Base-by-base conservation (phyloP, 2,113 vertebrate genomes). In the Girardinichthys multiradiatus region DNA sequence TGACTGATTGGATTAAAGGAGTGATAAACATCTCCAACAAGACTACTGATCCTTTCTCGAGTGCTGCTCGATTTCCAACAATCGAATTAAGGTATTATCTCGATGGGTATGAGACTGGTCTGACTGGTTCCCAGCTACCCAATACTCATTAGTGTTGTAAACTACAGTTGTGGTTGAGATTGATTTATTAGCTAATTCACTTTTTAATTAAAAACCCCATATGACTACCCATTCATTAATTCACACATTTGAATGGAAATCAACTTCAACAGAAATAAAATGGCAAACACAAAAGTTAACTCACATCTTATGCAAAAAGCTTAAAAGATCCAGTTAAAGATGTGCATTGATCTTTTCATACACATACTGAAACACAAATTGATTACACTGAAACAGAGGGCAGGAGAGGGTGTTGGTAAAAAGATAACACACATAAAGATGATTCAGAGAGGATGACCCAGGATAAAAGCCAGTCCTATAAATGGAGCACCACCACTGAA, bases 61-160 rank as follows among this genome's bases (percentile, higher is more conserved):
- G 83, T 58, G 74, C 84, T 67, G 83, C 86, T 85, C 83, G 84
- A 92, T 87, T 90, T 80, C 63, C 60, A 71, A 42, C 85, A 86
- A 94, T 92, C 83, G 74, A 85, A 92, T 94, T 90, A 93, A 67
- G 76, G 68, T 54, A 24, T 80, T 88, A 89, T 94, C 86, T 86
- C 69, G 83, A 85, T 84, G 72, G 72, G 76, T 79, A 72, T 45
- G 59, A 79, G 73, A 80, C 79, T 82, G 71, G 81, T 82, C 37
- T 81, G 74, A 83, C 57, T 76, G 79, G 77, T 79, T 86, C 60
- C 6, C 66, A 76, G 90, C 84, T 84, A 70, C 28, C 45, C 61
- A 73, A 86, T 72, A 57, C 42, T 71, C 76, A 81, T 77, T 74
- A 71, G 59, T 37, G 74, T 45, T 12, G 66, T 77, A 83, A 81